Base-by-base conservation (phyloP, 2,888 invertebrate genomes). In the Xestia xanthographa region DNA sequence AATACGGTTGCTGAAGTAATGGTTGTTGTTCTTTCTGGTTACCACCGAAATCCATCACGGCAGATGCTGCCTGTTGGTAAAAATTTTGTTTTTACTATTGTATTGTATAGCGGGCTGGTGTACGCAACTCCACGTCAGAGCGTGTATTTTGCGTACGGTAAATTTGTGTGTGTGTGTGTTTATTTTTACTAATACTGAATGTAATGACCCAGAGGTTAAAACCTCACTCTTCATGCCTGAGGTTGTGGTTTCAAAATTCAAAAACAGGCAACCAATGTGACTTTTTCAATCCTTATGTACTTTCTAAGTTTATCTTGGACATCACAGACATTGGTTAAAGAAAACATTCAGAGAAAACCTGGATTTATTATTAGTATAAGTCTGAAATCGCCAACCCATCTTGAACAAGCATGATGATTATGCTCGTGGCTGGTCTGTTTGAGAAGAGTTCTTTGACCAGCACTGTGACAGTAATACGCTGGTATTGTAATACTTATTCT, bases 1-100 rank as follows among this genome's bases (percentile, higher is more conserved):
- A 84, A 50, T 84, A 84, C 0, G 84, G 84, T 63, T 84, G 84
- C 29, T 84, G 81, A 1, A 60, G 79, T 22, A 71, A 20, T 38
- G 83, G 83, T 58, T 29, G 73, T 5, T 4, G 71, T 34, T 60
- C 65, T 20, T 41, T 67, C 26, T 78, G 29, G 14, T 20, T 45
- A 14, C 9, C 20, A 50, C 62, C 26, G 11, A 66, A 0, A 5
- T 65, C 41, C 70, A 72, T 1, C 17, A 58, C 34, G 0, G 22
- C 0, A 0, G 72, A 43, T 43, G 62, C 4, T 12, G 67, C 48
- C 83, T 82, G 67, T 66, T 34, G 50, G 22, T 20, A 43, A 14
- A 41, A 77, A 68, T 14, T n/a, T 20, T 26, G 0, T 41, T n/a
- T 41, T 63, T 6, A 38, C 1, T 60, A 8, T n/a, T n/a, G n/a